Base-by-base conservation (phyloP, 1,140 invertebrate species). In the Leptinotarsa texana region DNA sequence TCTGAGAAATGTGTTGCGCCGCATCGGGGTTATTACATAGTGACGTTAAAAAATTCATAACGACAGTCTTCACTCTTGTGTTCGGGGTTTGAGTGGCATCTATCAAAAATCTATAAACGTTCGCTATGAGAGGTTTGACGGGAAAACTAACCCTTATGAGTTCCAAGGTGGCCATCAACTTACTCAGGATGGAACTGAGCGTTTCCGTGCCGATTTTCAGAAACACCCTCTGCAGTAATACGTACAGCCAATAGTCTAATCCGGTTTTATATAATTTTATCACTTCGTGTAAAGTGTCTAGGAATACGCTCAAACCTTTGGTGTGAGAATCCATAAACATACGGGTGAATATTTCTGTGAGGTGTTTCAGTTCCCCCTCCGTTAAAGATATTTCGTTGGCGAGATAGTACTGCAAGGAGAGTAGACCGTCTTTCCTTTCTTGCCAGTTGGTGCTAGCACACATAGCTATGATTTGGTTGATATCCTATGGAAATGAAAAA, bases 301-400 rank as follows among this genome's bases (percentile, higher is more conserved):
- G 86, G 86, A 98, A 97, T 72, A 98, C 86, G 67, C 94, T 94
- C 85, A 98, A 96, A 66, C 98, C 95, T 87, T 98, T 98, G 3
- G 95, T 97, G 84, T 98, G 96, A n/a, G 95, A 94, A 85, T 98
- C 96, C 90, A 97, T 96, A 82, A 98, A 98, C 94, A 98, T 96
- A 87, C 96, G 95, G 63, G 95, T 94, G 82, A 98, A 96, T 76
- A 97, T 93, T 80, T 98, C 96, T 0, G 94, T 96, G 8, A 96
- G 89, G 78, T 92, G 90, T 63, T 92, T 91, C 49, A 97, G 86
- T 82, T 97, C 94, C 3, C 90, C 87, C 2, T 89, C 87, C 13
- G 89, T 89, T 6, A 97, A 87, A 18, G 87, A 88, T 22, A 92
- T 90, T 62, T 93, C 92, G 82, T 90, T 89, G 74, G 90, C 90